These are phyloP conservation scores for Drosophila ercepeae DNA, from an alignment of 1,140 invertebrate species.

Conservation along the genomic window DNA sequence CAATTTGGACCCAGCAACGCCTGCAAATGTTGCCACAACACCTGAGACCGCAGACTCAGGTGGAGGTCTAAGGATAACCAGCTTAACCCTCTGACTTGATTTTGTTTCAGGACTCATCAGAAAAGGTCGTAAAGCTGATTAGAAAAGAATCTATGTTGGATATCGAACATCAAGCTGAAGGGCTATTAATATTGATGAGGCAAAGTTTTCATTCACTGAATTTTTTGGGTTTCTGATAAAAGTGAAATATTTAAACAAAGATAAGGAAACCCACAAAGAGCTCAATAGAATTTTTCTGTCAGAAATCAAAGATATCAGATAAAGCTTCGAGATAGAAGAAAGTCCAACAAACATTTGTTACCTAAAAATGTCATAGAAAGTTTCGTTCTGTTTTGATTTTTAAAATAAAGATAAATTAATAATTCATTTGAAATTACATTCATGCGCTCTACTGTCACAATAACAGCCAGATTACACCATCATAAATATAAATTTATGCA, in stretches of 20 bases:
- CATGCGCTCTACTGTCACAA: neutral
- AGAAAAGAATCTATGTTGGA: neutral
- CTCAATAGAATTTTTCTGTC: conserved; percentile 9
- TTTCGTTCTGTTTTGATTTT: no score
- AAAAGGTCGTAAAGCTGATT: conserved; percentile 4
- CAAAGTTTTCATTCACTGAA: conserved; percentile 19
- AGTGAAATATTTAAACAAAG: conserved; percentile 20
- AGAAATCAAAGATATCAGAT: neutral
- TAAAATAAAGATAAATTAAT: neutral
- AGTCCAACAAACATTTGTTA: no score
- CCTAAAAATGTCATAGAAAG: no score
- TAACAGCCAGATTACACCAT: neutral
- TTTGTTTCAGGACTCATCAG: neutral
- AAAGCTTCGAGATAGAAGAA: no score
- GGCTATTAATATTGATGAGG: conserved; percentile 37
- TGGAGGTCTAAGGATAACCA: neutral
- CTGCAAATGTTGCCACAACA: conserved; percentile 15
- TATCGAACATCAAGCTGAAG: conserved; percentile 18
- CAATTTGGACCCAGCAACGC: conserved; percentile 49
- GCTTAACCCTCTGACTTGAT: conserved; percentile 16
- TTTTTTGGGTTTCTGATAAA: conserved; percentile 6
- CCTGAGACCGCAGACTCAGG: neutral
- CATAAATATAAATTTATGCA: neutral
- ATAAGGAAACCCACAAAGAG: no score
- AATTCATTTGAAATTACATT: neutral